phyloP scores from a whole-genome alignment of 92 coral and sea anemone species.

The Porites rus region DNA sequence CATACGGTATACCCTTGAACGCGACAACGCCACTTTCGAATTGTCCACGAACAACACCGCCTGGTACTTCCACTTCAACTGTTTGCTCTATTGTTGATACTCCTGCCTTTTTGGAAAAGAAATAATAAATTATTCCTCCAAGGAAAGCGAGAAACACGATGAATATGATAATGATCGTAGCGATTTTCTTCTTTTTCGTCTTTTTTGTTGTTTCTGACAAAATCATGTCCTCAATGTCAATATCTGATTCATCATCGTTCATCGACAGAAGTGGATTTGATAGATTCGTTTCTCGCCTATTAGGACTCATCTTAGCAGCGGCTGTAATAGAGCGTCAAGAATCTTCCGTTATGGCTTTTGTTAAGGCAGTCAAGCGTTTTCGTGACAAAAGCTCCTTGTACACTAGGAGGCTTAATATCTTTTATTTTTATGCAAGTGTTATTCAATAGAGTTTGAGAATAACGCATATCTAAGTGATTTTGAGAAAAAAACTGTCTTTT shows the following conservation, averaged over 20 bases:
- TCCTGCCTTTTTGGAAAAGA: not conserved
- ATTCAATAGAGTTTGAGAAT: too few species aligned
- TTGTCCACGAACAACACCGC: constrained; percentile 59
- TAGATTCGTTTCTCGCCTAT: not conserved
- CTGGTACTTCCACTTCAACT: constrained; percentile 35
- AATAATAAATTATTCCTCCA: not conserved
- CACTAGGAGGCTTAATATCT: too few species aligned
- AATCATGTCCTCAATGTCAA: not conserved
- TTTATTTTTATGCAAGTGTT: too few species aligned
- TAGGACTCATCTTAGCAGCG: not conserved
- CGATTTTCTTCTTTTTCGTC: not conserved
- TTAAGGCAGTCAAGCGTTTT: not conserved
- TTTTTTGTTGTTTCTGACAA: not conserved
- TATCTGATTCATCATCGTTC: constrained; percentile 13
- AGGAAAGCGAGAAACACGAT: not conserved
- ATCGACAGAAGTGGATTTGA: constrained; percentile 10
- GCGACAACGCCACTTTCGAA: constrained; percentile 41
- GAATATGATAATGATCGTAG: not conserved
- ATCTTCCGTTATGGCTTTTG: not conserved
- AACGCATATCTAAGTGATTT: too few species aligned
- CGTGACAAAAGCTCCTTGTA: not conserved
- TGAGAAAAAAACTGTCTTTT: too few species aligned
- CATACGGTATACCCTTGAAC: constrained; percentile 82
- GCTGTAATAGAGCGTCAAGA: not conserved
- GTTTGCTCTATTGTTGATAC: not conserved